Evolutionary conservation across 2,888 invertebrate genomes (phyloP).

Genomic region (Belgica antarctica): DNA sequence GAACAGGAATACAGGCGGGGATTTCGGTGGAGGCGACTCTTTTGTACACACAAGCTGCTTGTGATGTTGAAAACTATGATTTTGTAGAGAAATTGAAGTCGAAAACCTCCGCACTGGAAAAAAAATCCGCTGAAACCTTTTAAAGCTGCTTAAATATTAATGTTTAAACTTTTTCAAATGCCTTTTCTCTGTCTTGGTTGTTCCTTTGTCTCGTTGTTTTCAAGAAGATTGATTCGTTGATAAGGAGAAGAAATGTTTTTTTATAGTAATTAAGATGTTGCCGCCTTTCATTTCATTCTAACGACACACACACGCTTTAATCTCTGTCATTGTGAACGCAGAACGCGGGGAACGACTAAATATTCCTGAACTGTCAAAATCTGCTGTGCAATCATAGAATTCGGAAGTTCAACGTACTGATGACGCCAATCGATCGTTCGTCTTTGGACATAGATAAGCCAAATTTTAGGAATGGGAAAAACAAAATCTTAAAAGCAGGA

Average conservation of each 20-base stretch:
- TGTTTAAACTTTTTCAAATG: too few relatives aligned
- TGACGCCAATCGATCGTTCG: constrained; percentile 15
- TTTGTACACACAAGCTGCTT: too few relatives aligned
- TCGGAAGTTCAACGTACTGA: not conserved
- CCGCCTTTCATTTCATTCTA: not conserved
- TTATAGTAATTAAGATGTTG: not conserved
- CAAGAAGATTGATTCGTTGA: not conserved
- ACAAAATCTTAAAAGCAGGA: not conserved
- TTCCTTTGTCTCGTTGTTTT: not conserved
- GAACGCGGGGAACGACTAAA: not conserved
- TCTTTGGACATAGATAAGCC: not conserved
- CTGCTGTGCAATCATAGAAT: not conserved
- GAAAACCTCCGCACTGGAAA: too few relatives aligned
- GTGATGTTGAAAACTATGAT: too few relatives aligned
- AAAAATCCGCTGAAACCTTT: not conserved
- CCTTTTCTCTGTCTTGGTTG: too few relatives aligned
- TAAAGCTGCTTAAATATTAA: too few relatives aligned
- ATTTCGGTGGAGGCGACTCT: too few relatives aligned
- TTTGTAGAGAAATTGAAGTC: not conserved
- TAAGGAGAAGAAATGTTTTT: not conserved
- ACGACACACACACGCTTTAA: constrained; percentile 6
- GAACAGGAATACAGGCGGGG: too few relatives aligned
- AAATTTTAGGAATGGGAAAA: constrained; percentile 2
- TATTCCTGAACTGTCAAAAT: not conserved
- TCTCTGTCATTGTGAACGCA: not conserved